Percentiles rank a stretch among this genome's conserved stretches.
These are phyloP conservation scores for Dendrocopos noguchii DNA, from an alignment of 2,113 vertebrate species.

Conservation along the genomic window DNA sequence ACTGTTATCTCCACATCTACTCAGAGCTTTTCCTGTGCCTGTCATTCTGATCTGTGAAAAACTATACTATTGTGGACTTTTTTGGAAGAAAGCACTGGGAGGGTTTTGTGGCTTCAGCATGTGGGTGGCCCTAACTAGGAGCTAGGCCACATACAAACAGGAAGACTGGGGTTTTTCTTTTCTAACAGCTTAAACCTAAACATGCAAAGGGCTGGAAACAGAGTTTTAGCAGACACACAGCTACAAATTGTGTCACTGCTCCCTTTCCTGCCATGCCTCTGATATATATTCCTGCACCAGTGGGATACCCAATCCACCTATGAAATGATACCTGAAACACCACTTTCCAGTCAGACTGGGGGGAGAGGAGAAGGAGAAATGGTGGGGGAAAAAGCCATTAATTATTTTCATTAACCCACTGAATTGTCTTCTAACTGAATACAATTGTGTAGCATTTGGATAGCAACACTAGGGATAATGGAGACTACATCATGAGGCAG, in stretches of 20 bases:
- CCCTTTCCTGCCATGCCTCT: not conserved
- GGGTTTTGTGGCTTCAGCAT: not conserved
- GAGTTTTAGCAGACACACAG: not conserved
- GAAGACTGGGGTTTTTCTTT: not conserved
- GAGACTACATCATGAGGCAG: not conserved
- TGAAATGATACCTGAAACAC: fast-evolving
- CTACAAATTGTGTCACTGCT: not conserved
- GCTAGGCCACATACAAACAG: not conserved
- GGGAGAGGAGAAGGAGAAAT: too few relatives aligned
- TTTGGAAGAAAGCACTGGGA: not conserved
- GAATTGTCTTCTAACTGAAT: not conserved
- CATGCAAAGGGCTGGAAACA: not conserved
- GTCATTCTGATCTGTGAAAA: not conserved
- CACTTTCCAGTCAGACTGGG: not conserved
- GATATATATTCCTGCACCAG: not conserved
- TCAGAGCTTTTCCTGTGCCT: fast-evolving
- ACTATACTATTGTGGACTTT: not conserved
- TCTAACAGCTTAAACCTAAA: not conserved
- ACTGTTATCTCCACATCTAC: not conserved
- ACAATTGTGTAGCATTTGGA: not conserved
- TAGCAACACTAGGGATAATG: not conserved
- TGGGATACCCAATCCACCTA: not conserved
- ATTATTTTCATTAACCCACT: not conserved
- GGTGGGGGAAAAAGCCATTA: too few relatives aligned
- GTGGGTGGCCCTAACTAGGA: not conserved